A percentile compares a stretch with the other conserved stretches of the same genome.
Conservation (phyloP, 2,797 vertebrate genomes). For the Tadarida brasiliensis region DNA sequence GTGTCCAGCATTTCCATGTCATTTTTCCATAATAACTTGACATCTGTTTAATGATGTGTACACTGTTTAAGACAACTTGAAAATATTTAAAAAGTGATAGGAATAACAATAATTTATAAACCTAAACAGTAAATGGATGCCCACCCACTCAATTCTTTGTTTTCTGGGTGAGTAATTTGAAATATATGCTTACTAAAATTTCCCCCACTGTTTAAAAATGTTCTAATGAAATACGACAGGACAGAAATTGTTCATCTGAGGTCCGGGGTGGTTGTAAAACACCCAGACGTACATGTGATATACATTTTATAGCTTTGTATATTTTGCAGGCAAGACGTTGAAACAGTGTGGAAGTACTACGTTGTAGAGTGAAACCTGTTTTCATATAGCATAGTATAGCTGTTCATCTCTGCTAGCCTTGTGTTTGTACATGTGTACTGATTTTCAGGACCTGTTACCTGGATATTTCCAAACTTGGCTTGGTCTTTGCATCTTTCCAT, state of each 20-base stretch:
- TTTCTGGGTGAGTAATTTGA: conserved; percentile 59
- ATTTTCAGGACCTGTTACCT: conserved; percentile 63
- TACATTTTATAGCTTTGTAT: conserved; percentile 78
- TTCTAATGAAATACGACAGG: conserved; percentile 78
- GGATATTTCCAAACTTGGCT: conserved; percentile 70
- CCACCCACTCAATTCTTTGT: not conserved
- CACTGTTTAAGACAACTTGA: conserved; percentile 31
- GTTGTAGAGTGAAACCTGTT: not conserved
- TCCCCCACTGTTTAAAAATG: conserved; percentile 75
- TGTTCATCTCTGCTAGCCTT: conserved; percentile 39
- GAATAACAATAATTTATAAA: conserved; percentile 57
- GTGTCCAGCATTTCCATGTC: not conserved
- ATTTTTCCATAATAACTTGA: conserved; percentile 30
- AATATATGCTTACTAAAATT: conserved; percentile 75
- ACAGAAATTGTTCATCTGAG: conserved; percentile 74
- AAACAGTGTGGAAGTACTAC: conserved; percentile 74
- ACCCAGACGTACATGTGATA: conserved; percentile 67
- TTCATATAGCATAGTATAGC: conserved; percentile 31
- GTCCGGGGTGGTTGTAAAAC: conserved; percentile 69
- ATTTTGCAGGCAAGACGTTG: conserved; percentile 75
- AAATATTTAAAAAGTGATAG: conserved; percentile 59
- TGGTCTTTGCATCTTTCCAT: conserved; percentile 44
- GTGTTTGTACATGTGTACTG: conserved; percentile 58
- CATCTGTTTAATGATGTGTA: conserved; percentile 39
- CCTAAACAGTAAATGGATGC: conserved; percentile 38